Base-by-base conservation (phyloP, 2,888 invertebrate species). In the Acanthosepion lycidas region DNA sequence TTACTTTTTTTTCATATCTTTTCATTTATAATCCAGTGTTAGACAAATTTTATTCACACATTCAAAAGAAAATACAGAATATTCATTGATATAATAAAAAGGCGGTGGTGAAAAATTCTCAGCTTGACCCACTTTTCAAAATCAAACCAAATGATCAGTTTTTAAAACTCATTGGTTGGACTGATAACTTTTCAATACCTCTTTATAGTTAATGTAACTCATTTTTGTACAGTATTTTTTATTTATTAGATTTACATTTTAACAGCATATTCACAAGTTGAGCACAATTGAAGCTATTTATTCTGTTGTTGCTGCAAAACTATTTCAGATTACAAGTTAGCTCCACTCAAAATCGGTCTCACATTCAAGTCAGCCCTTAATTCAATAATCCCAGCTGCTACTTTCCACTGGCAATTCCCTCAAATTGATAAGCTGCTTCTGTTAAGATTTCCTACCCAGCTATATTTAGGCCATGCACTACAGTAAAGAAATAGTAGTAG, bases 361-460 rank as follows among this genome's bases (percentile, higher is more conserved):
- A n/a, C 78, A 78, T 78, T 78, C n/a, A 78, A 78, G 78, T 78
- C 78, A 78, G 78, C 78, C 78, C n/a, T 78, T 78, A 78, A 78
- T 33, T 78, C 78, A 78, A 78, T 78, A 78, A 78, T n/a, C 59
- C 78, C 78, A 78, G 78, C 78, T 78, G 78, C 78, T 78, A 78
- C 33, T 78, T 78, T 78, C n/a, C 78, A 78, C 78, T 33, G 78
- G 78, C 78, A 78, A 78, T 78, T 78, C 78, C 78, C 78, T 78
- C 78, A 78, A 33, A 78, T 78, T 78, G 78, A 78, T 78, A 78
- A 78, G 78, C 78, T 33, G 78, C 78, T 78, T 78, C n/a, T 78
- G 33, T 33, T 33, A 78, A 78, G 78, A 78, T 78, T 78, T 78
- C 78, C 78, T n/a, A 78, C 78, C 42, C n/a, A n/a, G 15, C 78